Evolutionary conservation across 2,797 vertebrate genomes (phyloP).

Genomic region (Triplophysa bombifrons): DNA sequence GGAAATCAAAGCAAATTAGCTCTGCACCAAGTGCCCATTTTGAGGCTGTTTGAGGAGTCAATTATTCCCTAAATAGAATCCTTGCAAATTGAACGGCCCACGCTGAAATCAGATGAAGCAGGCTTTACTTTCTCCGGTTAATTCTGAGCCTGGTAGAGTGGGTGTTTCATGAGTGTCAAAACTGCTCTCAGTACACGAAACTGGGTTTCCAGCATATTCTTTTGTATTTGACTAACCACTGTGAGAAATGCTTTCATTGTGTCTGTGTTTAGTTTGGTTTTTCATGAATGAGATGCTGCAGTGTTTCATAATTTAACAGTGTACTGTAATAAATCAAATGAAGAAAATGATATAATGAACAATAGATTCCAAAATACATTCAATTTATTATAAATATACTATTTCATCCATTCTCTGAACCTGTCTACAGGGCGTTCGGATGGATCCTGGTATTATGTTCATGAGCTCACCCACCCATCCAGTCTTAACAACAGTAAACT

Average conservation of each 20-base stretch:
- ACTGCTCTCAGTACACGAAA: conserved; percentile 4
- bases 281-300: neutral
- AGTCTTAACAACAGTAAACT: too few species aligned
- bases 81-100: conserved; percentile 5
- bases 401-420: too few species aligned
- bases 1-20: conserved; percentile 27
- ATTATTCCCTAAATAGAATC: conserved; percentile 34
- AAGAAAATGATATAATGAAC: neutral
- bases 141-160: conserved; percentile 20
- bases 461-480: too few species aligned
- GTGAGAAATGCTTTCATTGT: conserved; percentile 6
- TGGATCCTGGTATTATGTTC: too few species aligned
- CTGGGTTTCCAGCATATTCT: conserved; percentile 1
- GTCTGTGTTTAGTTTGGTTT: neutral
- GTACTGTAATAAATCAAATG: neutral
- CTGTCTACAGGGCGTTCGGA: too few species aligned
- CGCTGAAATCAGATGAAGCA: conserved; percentile 28
- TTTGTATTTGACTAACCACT: conserved; percentile 11
- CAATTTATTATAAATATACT: neutral
- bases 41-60: conserved; percentile 26
- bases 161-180: conserved; percentile 11
- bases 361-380: neutral
- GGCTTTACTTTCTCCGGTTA: conserved; percentile 3
- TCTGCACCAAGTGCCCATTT: conserved; percentile 32
- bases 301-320: too few species aligned